phyloP scores from a whole-genome alignment of 2,113 vertebrate species.

The Larimichthys crocea region DNA sequence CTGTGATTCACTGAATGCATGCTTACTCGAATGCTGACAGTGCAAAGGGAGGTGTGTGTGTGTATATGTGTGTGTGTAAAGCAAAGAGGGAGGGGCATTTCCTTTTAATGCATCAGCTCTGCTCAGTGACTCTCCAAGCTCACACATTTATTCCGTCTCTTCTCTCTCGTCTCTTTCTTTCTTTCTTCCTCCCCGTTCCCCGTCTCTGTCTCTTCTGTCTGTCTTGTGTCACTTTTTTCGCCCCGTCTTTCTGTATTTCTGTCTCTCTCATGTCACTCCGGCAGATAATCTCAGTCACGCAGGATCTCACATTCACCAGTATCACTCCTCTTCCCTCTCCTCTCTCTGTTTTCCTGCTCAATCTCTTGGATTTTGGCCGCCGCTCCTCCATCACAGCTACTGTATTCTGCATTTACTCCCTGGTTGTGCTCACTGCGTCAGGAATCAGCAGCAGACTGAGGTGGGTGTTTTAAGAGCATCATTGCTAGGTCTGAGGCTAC shows the following conservation, averaged over 20 bases:
- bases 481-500: constrained; percentile 61
- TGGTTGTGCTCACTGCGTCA: constrained; percentile 74
- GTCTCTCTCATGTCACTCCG: constrained; percentile 57
- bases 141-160: constrained; percentile 66
- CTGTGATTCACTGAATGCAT: constrained; percentile 67
- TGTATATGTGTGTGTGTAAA: constrained; percentile 26
- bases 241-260: constrained; percentile 18
- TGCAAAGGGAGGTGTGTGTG: constrained; percentile 56
- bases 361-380: constrained; percentile 74
- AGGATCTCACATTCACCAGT: constrained; percentile 61
- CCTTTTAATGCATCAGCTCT: constrained; percentile 80
- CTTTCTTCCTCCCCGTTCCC: constrained; percentile 15
- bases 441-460: constrained; percentile 80
- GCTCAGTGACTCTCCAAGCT: constrained; percentile 71
- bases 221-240: constrained; percentile 61
- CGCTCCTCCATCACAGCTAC: constrained; percentile 63
- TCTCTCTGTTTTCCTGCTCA: constrained; percentile 45
- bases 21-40: constrained; percentile 79
- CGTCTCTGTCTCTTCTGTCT: constrained; percentile 34
- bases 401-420: constrained; percentile 65
- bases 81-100: constrained; percentile 74
- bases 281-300: constrained; percentile 43
- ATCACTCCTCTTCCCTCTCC: constrained; percentile 50
- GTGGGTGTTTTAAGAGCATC: constrained; percentile 79
- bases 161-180: constrained; percentile 42